phyloP scores from a whole-genome alignment of 2,113 vertebrate genomes.

The Eublepharis macularius region DNA sequence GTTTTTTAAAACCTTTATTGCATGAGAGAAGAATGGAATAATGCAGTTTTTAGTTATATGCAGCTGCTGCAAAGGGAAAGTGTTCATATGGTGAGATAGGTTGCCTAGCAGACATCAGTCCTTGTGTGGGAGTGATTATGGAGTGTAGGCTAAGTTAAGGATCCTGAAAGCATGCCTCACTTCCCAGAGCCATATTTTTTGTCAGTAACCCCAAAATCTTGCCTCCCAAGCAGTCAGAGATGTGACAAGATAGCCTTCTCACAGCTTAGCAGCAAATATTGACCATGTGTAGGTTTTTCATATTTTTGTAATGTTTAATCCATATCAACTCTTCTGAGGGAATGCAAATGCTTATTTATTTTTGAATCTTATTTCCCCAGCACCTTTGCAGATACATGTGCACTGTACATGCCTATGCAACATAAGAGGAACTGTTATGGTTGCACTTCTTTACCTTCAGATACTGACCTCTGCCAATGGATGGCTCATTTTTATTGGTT shows the following conservation, averaged over 20 bases:
- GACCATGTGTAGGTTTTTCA: background rate
- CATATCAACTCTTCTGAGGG: background rate
- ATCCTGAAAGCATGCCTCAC: accelerated
- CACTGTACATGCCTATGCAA: no score
- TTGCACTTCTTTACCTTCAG: background rate
- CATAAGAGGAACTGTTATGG: background rate
- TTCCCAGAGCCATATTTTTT: accelerated
- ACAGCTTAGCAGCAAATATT: background rate
- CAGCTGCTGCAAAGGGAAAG: background rate
- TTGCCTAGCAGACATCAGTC: accelerated
- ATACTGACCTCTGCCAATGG: background rate
- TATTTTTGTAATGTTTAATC: background rate
- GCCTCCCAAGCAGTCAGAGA: background rate
- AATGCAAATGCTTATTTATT: background rate
- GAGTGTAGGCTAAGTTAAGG: background rate
- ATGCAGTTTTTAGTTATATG: slow-evolving; percentile 3
- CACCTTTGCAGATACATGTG: no score
- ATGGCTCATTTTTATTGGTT: background rate
- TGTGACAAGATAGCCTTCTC: background rate
- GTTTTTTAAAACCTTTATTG: background rate
- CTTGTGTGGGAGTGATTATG: background rate
- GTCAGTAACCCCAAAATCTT: background rate
- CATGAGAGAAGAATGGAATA: background rate
- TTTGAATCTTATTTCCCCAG: background rate
- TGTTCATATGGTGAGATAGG: background rate